These are phyloP conservation scores for Ophion costatus DNA, from an alignment of 2,888 invertebrate genomes.

Conservation along the genomic window DNA sequence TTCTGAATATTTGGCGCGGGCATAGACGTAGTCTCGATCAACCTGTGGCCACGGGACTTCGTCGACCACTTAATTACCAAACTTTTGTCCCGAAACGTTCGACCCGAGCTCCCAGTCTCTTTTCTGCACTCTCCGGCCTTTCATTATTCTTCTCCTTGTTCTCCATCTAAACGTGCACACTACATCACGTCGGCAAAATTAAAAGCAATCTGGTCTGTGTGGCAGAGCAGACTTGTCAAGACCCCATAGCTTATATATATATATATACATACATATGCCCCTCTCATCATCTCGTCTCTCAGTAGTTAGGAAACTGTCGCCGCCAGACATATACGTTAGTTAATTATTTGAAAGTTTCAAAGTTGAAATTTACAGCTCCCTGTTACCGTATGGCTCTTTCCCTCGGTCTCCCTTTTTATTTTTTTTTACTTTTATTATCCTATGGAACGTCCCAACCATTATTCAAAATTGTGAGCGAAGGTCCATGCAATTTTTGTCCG, in stretches of 20 bases:
- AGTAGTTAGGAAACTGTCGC: slow-evolving; percentile 49
- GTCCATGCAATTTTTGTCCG: not conserved
- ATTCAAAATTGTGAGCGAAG: slow-evolving; percentile 2
- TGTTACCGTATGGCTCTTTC: slow-evolving; percentile 8
- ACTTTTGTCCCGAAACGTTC: slow-evolving; percentile 75
- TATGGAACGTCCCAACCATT: not conserved
- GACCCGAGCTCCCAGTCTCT: slow-evolving; percentile 43
- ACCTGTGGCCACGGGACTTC: slow-evolving; percentile 59
- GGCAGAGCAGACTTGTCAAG: slow-evolving; percentile 13
- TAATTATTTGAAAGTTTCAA: slow-evolving; percentile 50
- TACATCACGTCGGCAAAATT: slow-evolving; percentile 42
- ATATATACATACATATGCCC: slow-evolving; percentile 23
- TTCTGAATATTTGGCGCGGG: slow-evolving; percentile 39
- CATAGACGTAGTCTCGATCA: slow-evolving; percentile 39
- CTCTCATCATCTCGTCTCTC: slow-evolving; percentile 32
- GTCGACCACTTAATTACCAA: slow-evolving; percentile 76
- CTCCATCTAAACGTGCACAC: slow-evolving; percentile 29
- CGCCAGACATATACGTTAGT: slow-evolving; percentile 51
- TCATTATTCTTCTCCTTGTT: slow-evolving; percentile 37
- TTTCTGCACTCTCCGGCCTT: slow-evolving; percentile 10
- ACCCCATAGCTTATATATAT: slow-evolving; percentile 31
- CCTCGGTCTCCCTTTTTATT: not conserved
- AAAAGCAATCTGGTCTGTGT: slow-evolving; percentile 42
- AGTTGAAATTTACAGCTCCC: slow-evolving; percentile 43
- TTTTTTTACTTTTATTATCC: not conserved